phyloP scores from a whole-genome alignment of 2,797 vertebrate species.

The Lacerta agilis region DNA sequence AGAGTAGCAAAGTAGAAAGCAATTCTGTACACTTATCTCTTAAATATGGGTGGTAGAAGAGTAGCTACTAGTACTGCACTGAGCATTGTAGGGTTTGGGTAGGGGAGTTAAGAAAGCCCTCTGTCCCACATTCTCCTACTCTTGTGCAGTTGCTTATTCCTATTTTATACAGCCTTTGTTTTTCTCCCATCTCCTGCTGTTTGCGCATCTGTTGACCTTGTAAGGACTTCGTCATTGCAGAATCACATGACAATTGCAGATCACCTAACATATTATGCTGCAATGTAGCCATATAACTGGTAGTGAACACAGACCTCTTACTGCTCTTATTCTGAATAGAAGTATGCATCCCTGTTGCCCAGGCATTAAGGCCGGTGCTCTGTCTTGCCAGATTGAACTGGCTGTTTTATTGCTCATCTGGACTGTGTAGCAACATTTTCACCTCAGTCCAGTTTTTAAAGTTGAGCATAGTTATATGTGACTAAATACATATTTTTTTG shows the following conservation, averaged over 20 bases:
- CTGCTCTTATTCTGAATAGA: background rate
- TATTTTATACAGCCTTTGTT: background rate
- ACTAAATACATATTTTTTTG: background rate
- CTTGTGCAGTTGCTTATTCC: background rate
- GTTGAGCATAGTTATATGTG: background rate
- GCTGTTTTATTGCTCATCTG: background rate
- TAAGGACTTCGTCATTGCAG: background rate
- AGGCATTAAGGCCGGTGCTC: background rate
- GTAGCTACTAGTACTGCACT: background rate
- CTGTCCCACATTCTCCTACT: background rate
- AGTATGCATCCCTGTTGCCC: background rate
- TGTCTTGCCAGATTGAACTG: background rate
- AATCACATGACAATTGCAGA: background rate
- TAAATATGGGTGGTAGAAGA: background rate
- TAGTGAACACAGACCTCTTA: background rate
- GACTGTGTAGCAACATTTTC: background rate
- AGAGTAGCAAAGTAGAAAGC: background rate
- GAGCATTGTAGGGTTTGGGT: background rate
- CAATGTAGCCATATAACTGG: background rate
- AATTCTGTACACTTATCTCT: background rate
- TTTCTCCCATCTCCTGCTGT: background rate
- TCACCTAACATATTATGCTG: background rate
- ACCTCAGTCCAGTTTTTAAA: background rate
- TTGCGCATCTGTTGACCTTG: background rate
- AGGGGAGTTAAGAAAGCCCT: background rate